phyloP scores from a whole-genome alignment of 2,888 invertebrate genomes.

The Sphaeridia pumilis region DNA sequence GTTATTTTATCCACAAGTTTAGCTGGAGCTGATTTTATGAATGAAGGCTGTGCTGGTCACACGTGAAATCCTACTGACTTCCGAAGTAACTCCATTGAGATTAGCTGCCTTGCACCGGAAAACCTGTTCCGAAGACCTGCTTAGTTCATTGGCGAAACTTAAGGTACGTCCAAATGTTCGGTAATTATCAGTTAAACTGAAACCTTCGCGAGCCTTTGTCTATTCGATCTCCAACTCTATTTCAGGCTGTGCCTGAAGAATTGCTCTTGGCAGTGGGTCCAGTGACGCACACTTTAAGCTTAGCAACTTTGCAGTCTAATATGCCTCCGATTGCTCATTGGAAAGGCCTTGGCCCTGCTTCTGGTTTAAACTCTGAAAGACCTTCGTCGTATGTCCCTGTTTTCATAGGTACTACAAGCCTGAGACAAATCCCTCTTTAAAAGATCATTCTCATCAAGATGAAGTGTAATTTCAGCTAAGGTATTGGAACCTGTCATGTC shows the following conservation, averaged over 20 bases:
- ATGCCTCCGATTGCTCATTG: slow-evolving; percentile 62
- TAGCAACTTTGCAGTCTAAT: slow-evolving; percentile 70
- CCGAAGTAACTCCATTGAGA: slow-evolving; percentile 28
- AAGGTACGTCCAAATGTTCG: no score
- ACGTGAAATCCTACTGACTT: slow-evolving; percentile 28
- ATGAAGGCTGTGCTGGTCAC: slow-evolving; percentile 24
- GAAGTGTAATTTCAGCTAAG: slow-evolving; percentile 46
- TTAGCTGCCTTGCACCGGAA: slow-evolving; percentile 34
- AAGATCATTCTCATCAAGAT: no score
- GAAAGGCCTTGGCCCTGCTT: slow-evolving; percentile 43
- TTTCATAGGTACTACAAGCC: slow-evolving; percentile 50
- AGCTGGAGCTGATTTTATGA: neutral
- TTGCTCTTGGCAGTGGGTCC: slow-evolving; percentile 59
- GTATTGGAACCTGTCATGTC: slow-evolving; percentile 64
- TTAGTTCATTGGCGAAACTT: slow-evolving; percentile 23
- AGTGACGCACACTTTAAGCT: slow-evolving; percentile 61
- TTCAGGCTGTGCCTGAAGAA: slow-evolving; percentile 58
- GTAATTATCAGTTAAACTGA: no score
- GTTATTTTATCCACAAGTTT: neutral
- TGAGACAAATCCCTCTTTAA: no score
- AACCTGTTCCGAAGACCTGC: slow-evolving; percentile 33
- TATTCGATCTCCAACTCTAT: slow-evolving; percentile 22
- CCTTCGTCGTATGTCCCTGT: slow-evolving; percentile 54
- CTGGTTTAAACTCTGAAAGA: slow-evolving; percentile 43
- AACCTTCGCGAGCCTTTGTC: no score